These are phyloP conservation scores for Lemur catta DNA, from an alignment of 2,797 vertebrate genomes.

Conservation along the genomic window DNA sequence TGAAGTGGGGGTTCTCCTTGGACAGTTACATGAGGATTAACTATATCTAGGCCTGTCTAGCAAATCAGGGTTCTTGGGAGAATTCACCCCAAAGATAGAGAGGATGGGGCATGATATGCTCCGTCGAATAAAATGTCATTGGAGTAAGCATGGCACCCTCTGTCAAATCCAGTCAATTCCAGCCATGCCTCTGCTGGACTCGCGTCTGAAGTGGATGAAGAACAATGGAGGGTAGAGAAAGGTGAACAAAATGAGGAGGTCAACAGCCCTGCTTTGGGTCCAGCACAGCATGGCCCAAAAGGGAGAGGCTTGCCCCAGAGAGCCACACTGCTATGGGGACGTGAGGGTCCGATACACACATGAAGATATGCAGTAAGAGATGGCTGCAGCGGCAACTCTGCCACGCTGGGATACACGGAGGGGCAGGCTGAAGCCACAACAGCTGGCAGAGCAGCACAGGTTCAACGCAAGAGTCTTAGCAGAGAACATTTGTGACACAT, in stretches of 20 bases:
- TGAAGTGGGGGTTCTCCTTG: neutral
- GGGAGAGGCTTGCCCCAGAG: neutral
- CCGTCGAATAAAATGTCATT: neutral
- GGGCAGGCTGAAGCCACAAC: neutral
- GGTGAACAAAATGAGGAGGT: neutral
- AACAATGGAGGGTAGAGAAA: neutral
- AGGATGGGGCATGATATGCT: neutral
- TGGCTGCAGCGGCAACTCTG: no score
- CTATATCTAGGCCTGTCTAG: neutral
- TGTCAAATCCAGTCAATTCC: neutral
- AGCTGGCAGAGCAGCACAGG: neutral
- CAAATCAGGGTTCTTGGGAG: neutral
- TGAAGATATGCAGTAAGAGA: neutral
- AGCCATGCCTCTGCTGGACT: neutral
- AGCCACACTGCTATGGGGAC: neutral
- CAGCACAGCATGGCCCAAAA: neutral
- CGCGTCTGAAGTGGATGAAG: neutral
- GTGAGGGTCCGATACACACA: rapidly evolving
- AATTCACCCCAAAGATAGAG: neutral
- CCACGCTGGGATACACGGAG: neutral
- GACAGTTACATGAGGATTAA: neutral
- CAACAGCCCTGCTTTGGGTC: neutral
- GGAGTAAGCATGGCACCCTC: neutral
- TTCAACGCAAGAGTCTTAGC: neutral
- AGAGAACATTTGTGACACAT: neutral